A percentile compares a stretch with the other conserved stretches of the same genome.
These are phyloP conservation scores for Clarias magur DNA, from an alignment of 2,113 vertebrate genomes.

Conservation along the genomic window DNA sequence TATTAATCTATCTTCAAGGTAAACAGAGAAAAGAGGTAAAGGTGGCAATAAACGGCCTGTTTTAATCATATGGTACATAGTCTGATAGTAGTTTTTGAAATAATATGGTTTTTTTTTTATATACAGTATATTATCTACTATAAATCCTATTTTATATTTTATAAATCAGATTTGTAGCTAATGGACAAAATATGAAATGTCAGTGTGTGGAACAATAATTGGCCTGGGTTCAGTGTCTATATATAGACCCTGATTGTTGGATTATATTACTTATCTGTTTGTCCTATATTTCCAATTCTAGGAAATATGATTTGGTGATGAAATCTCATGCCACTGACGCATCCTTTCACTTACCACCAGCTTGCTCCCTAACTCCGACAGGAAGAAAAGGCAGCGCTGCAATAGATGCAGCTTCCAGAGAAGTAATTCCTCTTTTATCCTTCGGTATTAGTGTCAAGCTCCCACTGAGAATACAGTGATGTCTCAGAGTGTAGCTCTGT, in stretches of 20 bases:
- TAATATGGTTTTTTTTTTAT: background rate
- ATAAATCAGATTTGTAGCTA: constrained; percentile 25
- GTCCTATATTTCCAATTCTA: constrained; percentile 36
- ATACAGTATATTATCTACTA: background rate
- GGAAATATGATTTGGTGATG: constrained; percentile 46
- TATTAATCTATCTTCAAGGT: background rate
- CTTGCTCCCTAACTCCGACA: constrained; percentile 21
- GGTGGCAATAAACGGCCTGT: background rate
- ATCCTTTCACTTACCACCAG: constrained; percentile 36
- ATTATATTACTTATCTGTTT: constrained; percentile 30
- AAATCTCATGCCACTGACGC: constrained; percentile 34
- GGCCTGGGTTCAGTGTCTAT: constrained; percentile 1
- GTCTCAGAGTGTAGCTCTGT: constrained; percentile 36
- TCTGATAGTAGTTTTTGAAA: background rate
- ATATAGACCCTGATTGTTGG: background rate
- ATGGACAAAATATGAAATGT: background rate
- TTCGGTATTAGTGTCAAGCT: constrained; percentile 41
- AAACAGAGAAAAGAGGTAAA: background rate
- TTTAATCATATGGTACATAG: background rate
- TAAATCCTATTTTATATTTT: constrained; percentile 35
- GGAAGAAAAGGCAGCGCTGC: constrained; percentile 31
- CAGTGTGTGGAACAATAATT: background rate
- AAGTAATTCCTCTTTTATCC: constrained; percentile 49
- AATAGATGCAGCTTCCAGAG: constrained; percentile 46
- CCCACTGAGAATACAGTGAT: constrained; percentile 35